phyloP scores from a whole-genome alignment of 2,888 invertebrate genomes.

The Drosophila austrosaltans region DNA sequence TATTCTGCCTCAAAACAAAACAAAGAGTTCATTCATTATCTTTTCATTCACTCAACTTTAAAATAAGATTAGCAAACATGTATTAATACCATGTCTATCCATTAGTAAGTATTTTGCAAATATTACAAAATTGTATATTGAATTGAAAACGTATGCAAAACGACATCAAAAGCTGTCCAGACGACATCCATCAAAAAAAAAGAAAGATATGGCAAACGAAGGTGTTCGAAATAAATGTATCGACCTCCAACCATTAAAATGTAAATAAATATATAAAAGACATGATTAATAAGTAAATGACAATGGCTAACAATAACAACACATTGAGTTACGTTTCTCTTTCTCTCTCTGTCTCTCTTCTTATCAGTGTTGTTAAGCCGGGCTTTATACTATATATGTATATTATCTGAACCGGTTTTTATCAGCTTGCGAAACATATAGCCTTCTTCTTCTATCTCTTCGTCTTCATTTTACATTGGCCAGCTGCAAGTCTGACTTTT shows the following conservation, averaged over 20 bases:
- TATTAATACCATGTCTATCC: not conserved
- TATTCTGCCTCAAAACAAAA: not conserved
- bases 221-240: constrained; percentile 18
- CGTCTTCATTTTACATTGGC: constrained; percentile 19
- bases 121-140: constrained; percentile 15
- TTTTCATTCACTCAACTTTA: not conserved
- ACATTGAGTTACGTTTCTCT: not conserved
- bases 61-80: not conserved
- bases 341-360: not conserved
- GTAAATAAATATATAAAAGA: not conserved
- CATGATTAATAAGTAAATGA: not conserved
- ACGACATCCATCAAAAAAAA: constrained; percentile 12
- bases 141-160: constrained; percentile 16
- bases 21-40: not conserved
- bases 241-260: constrained; percentile 1
- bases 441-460: constrained; percentile 28
- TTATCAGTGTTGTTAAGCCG: constrained; percentile 50
- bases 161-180: constrained; percentile 1
- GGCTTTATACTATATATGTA: constrained; percentile 12
- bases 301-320: constrained; percentile 8
- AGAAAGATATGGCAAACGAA: not conserved
- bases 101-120: constrained; percentile 18
- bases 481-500: not conserved
- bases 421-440: constrained; percentile 65
- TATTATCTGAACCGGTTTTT: constrained; percentile 62